phyloP scores from a whole-genome alignment of 2,797 vertebrate genomes.

The Cuculus canorus region DNA sequence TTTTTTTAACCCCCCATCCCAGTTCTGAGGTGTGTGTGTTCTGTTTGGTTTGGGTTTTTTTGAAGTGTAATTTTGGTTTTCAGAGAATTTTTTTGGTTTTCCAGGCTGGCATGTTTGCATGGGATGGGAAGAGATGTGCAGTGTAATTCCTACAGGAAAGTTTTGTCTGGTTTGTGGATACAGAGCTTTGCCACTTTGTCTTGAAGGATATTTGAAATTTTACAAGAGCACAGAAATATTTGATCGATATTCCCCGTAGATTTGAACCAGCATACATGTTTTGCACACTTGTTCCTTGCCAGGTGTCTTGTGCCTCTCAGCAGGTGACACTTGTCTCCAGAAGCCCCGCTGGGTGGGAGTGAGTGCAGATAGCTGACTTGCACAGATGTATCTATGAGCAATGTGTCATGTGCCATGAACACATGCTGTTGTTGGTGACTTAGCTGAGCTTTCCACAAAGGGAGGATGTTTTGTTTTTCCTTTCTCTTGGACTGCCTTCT shows the following conservation, averaged over 20 bases:
- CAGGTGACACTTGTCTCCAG: not conserved
- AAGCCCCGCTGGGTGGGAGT: not conserved
- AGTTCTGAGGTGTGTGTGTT: not conserved
- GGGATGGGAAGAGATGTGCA: not conserved
- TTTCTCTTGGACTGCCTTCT: not conserved
- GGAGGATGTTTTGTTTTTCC: not conserved
- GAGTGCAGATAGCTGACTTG: accelerated
- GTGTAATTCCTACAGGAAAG: not conserved
- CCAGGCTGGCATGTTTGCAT: too few relatives aligned
- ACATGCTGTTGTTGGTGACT: not conserved
- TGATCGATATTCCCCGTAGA: not conserved
- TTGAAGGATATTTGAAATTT: not conserved
- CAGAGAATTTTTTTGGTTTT: not conserved
- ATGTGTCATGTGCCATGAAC: not conserved
- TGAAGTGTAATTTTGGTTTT: not conserved
- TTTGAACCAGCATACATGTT: not conserved
- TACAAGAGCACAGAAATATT: not conserved
- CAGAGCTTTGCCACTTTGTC: not conserved
- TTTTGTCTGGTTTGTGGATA: not conserved
- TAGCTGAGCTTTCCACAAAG: not conserved
- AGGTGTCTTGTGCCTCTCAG: not conserved
- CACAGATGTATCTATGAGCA: accelerated
- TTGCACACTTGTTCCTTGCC: not conserved
- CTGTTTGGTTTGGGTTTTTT: not conserved
- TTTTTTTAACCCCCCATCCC: not conserved